Evolutionary conservation across 1,140 invertebrate species (phyloP).

Genomic region (Macrosteles quadrilineatus): DNA sequence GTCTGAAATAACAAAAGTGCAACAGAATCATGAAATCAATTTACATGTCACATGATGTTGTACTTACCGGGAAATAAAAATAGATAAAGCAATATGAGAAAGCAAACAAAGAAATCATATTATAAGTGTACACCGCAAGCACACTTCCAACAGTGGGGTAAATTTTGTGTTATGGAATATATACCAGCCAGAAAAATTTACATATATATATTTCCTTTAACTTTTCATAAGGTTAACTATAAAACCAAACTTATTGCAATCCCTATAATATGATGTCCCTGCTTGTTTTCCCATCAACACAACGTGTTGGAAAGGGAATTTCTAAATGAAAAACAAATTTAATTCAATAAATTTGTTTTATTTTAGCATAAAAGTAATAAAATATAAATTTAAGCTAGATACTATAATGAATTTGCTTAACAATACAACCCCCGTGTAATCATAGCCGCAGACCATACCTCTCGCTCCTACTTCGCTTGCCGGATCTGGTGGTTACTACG

Average conservation of each 20-base stretch:
- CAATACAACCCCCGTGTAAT: background rate
- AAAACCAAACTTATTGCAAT: background rate
- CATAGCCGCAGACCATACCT: constrained; percentile 31
- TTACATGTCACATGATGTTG: too few species aligned
- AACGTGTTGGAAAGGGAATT: background rate
- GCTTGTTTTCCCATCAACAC: background rate
- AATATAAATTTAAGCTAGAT: background rate
- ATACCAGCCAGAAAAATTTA: too few species aligned
- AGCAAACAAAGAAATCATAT: constrained; percentile 6
- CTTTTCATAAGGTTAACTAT: too few species aligned
- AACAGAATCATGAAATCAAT: too few species aligned
- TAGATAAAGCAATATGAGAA: background rate
- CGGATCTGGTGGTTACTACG: background rate
- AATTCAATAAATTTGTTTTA: constrained; percentile 12
- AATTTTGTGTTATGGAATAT: too few species aligned
- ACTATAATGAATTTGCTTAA: background rate
- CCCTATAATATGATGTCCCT: background rate
- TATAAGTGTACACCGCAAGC: too few species aligned
- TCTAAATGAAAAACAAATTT: background rate
- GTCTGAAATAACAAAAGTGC: too few species aligned
- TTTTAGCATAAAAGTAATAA: background rate
- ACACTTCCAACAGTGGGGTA: too few species aligned
- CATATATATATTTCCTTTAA: too few species aligned
- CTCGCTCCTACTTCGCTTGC: constrained; percentile 32
- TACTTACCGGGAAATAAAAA: too few species aligned